Conservation (phyloP, 2,888 invertebrate species). For the Cosmia trapezina region DNA sequence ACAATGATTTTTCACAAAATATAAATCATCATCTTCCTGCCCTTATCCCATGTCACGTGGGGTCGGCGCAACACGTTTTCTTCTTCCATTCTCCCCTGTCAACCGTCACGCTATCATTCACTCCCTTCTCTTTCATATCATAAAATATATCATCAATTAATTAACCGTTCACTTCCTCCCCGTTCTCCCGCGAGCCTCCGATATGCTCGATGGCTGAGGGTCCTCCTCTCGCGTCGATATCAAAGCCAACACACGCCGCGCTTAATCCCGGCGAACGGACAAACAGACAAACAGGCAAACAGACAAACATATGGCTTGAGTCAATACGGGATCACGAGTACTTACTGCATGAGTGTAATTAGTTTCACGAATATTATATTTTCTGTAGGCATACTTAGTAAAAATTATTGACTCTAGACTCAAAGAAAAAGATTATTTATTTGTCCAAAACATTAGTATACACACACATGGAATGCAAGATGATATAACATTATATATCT, state of each 20-base stretch:
- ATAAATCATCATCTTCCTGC: no score
- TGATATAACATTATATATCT: no score
- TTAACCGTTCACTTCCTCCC: conserved; percentile 15
- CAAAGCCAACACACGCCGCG: conserved; percentile 65
- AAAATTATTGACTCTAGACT: not conserved
- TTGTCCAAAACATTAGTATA: no score
- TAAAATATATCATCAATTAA: no score
- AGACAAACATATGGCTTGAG: conserved; percentile 49
- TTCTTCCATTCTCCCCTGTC: no score
- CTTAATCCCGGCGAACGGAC: conserved; percentile 68
- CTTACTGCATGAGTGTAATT: conserved; percentile 41
- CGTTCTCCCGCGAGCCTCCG: conserved; percentile 11
- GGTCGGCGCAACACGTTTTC: no score
- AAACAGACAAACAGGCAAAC: conserved; percentile 62
- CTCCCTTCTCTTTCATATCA: no score
- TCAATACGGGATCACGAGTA: conserved; percentile 53
- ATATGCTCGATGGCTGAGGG: conserved; percentile 16
- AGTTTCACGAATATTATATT: conserved; percentile 23
- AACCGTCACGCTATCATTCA: no score
- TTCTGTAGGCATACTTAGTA: not conserved
- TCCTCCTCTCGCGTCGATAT: conserved; percentile 61
- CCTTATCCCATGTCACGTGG: no score
- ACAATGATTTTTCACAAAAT: not conserved
- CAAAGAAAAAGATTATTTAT: no score
- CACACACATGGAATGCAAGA: no score